Base-by-base conservation (phyloP, 2,888 invertebrate species). In the Augiades crinisus region DNA sequence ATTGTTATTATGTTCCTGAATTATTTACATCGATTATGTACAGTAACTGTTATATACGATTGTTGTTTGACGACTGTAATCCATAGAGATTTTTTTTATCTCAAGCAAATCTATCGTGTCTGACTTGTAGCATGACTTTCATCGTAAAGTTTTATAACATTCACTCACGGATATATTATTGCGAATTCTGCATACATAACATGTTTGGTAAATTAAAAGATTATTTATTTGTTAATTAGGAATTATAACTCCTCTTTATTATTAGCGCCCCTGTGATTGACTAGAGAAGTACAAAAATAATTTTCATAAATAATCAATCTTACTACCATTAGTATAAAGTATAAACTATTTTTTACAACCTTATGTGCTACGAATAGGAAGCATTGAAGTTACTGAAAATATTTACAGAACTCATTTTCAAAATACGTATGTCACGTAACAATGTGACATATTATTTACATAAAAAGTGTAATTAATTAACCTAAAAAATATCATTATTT, bases 191-290 rank as follows among this genome's bases (percentile, higher is more conserved):
- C n/a, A n/a, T n/a, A n/a, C n/a, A n/a, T n/a, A 4, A 24, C 8
- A 6, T 22, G 22, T 3, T 5, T 5, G 6, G 6, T 6, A 22
- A 16, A 40, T 1, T 1, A 27, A 27, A 41, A 27, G 10, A 16
- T 45, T 45, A 16, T 45, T 45, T 3, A 24, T 22, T 34, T 22
- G 1, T 56, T 62, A 65, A 70, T 71, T 61, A 68, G 73, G 73
- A 79, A 76, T 75, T 60, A 65, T 61, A 67, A 71, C 77, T 78
- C 77, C 77, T 79, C 75, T 81, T 73, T 78, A 81, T 76, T 82
- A 53, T 66, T 76, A 83, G 81, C 78, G 78, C 78, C 75, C 68
- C 72, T 75, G 56, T 56, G 63, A 65, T 67, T 84, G 85, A 86
- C 85, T 86, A 86, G 85, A 75, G 79, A 81, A 84, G 74, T 80